A percentile compares a stretch with the other conserved stretches of the same genome.
These are phyloP conservation scores for Paramormyrops kingsleyae DNA, from an alignment of 2,113 vertebrate genomes.

Conservation along the genomic window DNA sequence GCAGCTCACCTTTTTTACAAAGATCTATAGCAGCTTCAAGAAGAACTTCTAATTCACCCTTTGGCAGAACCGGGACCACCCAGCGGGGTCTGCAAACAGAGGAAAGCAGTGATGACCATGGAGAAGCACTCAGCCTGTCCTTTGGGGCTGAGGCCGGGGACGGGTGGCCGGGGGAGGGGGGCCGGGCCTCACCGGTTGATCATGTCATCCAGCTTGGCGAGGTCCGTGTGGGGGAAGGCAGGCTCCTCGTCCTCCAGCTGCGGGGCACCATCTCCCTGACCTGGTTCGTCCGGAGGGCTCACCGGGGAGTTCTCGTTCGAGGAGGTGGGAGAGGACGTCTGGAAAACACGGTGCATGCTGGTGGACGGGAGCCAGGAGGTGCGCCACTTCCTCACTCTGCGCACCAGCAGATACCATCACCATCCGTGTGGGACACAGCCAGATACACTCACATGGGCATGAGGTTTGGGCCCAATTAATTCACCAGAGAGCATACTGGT, in stretches of 20 bases:
- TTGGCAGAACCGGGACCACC: slow-evolving; percentile 99
- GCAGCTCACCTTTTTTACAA: slow-evolving; percentile 93
- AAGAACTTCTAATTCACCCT: slow-evolving; percentile 99
- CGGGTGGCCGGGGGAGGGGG: not conserved
- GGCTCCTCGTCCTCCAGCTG: slow-evolving; percentile 98
- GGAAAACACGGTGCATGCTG: not conserved
- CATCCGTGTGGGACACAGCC: not conserved
- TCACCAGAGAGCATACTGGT: not conserved
- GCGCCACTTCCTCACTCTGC: not conserved
- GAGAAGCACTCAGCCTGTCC: not conserved
- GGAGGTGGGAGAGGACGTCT: slow-evolving; percentile 96
- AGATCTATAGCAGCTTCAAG: slow-evolving; percentile 99
- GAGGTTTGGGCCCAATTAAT: not conserved
- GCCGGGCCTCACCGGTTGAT: slow-evolving; percentile 81
- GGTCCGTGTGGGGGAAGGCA: slow-evolving; percentile 95
- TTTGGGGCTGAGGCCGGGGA: not conserved
- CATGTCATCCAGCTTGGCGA: slow-evolving; percentile 99
- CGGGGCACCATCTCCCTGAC: slow-evolving; percentile 79
- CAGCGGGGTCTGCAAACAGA: slow-evolving; percentile 81
- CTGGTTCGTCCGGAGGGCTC: slow-evolving; percentile 90
- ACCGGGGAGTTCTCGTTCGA: slow-evolving; percentile 98
- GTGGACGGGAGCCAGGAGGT: not conserved
- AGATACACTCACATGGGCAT: not conserved
- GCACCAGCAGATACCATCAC: not conserved
- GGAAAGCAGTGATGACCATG: not conserved